Evolutionary conservation across 2,113 vertebrate genomes (phyloP), one percentile per base, ranked within the genome.

Genomic region (Malaclemys terrapin): DNA sequence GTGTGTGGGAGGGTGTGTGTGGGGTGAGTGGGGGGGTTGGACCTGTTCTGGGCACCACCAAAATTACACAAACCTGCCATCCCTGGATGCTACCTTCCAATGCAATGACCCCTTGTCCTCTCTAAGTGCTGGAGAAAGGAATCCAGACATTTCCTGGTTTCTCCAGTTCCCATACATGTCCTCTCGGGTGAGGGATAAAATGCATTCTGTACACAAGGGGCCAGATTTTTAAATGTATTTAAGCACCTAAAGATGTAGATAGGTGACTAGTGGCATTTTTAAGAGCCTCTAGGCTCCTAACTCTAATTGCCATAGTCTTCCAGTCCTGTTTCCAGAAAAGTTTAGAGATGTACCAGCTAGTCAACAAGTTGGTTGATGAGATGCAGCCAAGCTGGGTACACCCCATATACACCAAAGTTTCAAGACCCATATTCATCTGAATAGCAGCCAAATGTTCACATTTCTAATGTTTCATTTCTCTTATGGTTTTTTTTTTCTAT

Each of bases 161-260:
- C 20, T 47, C 24, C 6, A 29, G 75, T 78, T 47, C 42, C 75
- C 27, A 82, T n/a, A 53, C 38, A 82, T 42, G 13, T 91, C 14
- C 84, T 82, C 1, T 82, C 29, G 69, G 57, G 7, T 2, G 82
- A 87, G 92, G 42, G 11, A 86, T 35, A 47, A 59, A 25, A 83
- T 25, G 3, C 1, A 0, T 11, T 4, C 5, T n/a, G 5, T 52
- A 12, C 5, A 17, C 7, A 52, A 80, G 12, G 8, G 11, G 22
- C 5, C 13, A 82, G 1, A 14, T 5, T 47, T 76, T 1, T 81
- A 91, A 11, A 42, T 76, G 49, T 2, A 20, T 89, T 25, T 27
- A 19, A 56, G 35, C 72, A 81, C 5, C 14, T 45, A 81, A 57
- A 89, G 49, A 89, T 42, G 65, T 22, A 24, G 16, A 1, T 82